These are phyloP conservation scores for Apostichopus leukothele DNA, from an alignment of 53 echinoderm and acorn worm genomes.

Conservation along the genomic window DNA sequence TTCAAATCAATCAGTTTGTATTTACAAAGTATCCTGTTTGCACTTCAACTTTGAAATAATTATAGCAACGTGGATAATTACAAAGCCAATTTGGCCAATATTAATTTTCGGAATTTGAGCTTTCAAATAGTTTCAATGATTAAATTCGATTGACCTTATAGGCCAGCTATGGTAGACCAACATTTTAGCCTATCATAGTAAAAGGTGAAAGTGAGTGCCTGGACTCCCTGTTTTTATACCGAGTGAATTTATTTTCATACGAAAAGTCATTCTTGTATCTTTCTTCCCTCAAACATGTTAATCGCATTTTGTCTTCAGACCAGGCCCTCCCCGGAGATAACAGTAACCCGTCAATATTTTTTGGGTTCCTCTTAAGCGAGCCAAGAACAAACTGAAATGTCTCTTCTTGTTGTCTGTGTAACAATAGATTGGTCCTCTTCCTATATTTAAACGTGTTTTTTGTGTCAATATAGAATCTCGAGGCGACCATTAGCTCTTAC, in stretches of 20 bases:
- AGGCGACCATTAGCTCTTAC: background rate
- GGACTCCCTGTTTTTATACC: background rate
- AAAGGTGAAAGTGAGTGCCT: no score
- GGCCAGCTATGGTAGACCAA: no score
- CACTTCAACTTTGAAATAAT: no score
- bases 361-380: constrained; percentile 1
- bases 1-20: no score
- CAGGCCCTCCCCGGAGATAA: constrained; percentile 1
- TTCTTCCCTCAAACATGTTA: background rate
- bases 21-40: no score
- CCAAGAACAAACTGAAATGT: constrained; percentile 13
- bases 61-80: no score
- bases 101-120: no score
- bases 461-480: background rate
- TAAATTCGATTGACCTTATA: no score
- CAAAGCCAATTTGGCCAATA: no score
- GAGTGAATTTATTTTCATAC: background rate
- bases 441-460: background rate
- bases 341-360: constrained; percentile 26
- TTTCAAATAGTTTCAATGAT: no score
- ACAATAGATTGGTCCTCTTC: background rate
- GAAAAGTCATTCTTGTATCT: background rate
- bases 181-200: no score
- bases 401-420: background rate
- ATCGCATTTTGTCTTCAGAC: background rate